These are phyloP conservation scores for Diplosoma virens DNA, from an alignment of 23 tunicate genomes.

Conservation along the genomic window DNA sequence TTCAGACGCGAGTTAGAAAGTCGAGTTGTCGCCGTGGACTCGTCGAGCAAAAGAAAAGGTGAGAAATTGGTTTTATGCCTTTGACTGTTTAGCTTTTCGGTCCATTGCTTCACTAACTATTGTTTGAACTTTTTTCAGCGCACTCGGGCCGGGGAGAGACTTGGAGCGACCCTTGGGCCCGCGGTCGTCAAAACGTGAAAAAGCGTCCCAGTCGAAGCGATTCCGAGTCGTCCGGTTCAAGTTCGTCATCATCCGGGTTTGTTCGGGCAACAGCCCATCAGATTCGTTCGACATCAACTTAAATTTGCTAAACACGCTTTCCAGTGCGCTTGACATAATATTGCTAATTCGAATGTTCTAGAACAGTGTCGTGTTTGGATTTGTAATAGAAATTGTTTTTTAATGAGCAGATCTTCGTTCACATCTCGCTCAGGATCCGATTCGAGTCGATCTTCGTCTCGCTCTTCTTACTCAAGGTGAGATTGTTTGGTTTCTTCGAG, in stretches of 20 bases:
- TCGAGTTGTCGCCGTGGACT: constrained; percentile 32
- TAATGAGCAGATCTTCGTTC: constrained; percentile 44
- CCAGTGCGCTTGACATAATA: no score
- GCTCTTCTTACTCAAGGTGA: constrained; percentile 54
- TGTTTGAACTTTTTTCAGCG: neutral
- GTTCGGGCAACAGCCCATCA: no score
- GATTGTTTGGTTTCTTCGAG: neutral
- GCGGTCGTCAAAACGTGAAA: constrained; percentile 61
- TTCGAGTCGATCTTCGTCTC: constrained; percentile 45
- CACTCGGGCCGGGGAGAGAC: constrained; percentile 34
- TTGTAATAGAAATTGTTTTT: no score
- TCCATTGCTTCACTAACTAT: neutral
- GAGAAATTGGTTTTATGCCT: no score
- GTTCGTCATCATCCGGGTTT: constrained; percentile 67
- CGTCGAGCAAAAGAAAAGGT: neutral
- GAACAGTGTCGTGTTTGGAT: no score
- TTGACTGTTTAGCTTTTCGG: no score
- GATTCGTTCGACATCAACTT: no score
- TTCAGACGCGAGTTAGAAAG: constrained; percentile 44
- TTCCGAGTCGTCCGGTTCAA: constrained; percentile 33
- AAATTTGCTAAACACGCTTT: no score
- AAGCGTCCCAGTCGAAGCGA: constrained; percentile 29
- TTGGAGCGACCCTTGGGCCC: constrained; percentile 90
- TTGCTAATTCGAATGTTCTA: no score
- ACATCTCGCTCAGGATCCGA: constrained; percentile 51